Evolutionary conservation across 2,888 invertebrate species (phyloP).

Genomic region (Ecliptopera silaceata): DNA sequence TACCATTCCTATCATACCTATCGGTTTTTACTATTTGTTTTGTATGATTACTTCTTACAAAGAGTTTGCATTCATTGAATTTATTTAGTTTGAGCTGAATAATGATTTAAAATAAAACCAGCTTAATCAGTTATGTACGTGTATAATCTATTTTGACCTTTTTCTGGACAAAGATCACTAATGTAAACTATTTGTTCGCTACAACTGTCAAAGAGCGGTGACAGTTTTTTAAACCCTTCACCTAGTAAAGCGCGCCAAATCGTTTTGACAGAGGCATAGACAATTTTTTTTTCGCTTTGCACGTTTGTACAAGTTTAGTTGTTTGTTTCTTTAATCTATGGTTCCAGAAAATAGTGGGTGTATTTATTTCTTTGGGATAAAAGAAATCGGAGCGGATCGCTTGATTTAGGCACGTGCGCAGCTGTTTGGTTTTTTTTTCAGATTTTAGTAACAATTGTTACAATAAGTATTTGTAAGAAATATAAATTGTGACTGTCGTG

Average conservation of each 20-base stretch:
- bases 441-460: background rate
- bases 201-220: background rate
- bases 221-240: background rate
- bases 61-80: too few species aligned
- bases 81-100: too few species aligned
- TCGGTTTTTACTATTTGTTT: too few species aligned
- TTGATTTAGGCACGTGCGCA: constrained; percentile 30
- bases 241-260: constrained; percentile 1
- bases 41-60: too few species aligned
- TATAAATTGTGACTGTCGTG: too few species aligned
- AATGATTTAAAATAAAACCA: too few species aligned
- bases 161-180: too few species aligned
- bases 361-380: constrained; percentile 20
- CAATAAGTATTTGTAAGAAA: background rate
- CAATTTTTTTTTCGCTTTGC: constrained; percentile 23
- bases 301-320: too few species aligned
- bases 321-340: constrained; percentile 14
- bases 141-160: too few species aligned
- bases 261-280: constrained; percentile 10
- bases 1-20: too few species aligned
- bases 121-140: too few species aligned
- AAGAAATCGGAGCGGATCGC: constrained; percentile 31
- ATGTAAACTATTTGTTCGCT: too few species aligned
- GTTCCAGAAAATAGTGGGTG: constrained; percentile 27
- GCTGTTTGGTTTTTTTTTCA: constrained; percentile 18